These are phyloP conservation scores for Brachionichthys hirsutus DNA, from an alignment of 2,113 vertebrate genomes.

Conservation along the genomic window DNA sequence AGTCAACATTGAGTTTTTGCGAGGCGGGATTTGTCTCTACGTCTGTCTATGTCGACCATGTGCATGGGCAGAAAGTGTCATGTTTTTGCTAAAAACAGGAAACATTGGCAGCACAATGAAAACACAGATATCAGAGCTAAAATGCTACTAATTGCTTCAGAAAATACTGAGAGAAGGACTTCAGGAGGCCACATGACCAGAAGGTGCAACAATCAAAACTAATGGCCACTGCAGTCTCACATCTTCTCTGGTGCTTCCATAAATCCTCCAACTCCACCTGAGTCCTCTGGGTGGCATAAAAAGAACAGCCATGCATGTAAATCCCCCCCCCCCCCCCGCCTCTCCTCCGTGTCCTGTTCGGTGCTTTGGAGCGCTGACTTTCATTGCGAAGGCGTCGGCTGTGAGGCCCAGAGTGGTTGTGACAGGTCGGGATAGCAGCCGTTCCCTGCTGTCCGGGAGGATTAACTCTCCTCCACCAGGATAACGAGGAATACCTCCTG, in stretches of 20 bases:
- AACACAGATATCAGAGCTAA: too few relatives aligned
- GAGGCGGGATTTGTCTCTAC: too few relatives aligned
- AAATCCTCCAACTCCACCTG: constrained; percentile 36
- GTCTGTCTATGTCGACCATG: too few relatives aligned
- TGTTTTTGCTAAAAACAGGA: too few relatives aligned
- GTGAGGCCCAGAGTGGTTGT: constrained; percentile 65
- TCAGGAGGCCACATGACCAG: constrained; percentile 13
- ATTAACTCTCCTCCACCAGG: constrained; percentile 58
- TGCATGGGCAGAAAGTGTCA: too few relatives aligned
- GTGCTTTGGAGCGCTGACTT: constrained; percentile 25
- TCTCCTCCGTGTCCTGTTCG: constrained; percentile 27
- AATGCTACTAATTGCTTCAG: too few relatives aligned
- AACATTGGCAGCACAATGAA: too few relatives aligned
- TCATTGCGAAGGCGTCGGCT: constrained; percentile 58
- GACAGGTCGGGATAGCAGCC: constrained; percentile 68
- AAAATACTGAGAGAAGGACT: too few relatives aligned
- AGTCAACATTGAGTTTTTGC: too few relatives aligned
- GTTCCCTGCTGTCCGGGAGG: constrained; percentile 63
- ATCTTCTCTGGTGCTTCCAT: constrained; percentile 21
- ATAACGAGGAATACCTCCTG: constrained; percentile 42
- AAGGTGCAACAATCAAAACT: constrained; percentile 26
- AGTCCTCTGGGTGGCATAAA: constrained; percentile 54
- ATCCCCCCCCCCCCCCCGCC: constrained; percentile 28
- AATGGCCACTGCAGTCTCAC: constrained; percentile 11
- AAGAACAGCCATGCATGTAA: constrained; percentile 49